Conservation (phyloP, 2,888 invertebrate species). For the Brassicogethes aeneus region DNA sequence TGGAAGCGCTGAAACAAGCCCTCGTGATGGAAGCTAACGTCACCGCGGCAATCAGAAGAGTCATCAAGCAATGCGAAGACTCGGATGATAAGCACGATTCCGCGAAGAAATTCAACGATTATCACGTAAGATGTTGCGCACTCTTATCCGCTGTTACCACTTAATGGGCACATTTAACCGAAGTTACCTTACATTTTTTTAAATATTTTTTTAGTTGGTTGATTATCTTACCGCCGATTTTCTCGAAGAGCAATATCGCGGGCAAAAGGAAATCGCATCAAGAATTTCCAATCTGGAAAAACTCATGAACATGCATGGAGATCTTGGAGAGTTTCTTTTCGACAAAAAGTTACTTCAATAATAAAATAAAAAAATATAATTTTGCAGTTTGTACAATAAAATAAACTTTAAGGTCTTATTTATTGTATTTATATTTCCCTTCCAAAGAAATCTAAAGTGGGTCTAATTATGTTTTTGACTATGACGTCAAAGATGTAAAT, state of each 20-base stretch:
- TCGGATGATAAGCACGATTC: constrained; percentile 26
- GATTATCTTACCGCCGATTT: constrained; percentile 68
- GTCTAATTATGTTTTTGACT: too few relatives aligned
- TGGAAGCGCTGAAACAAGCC: constrained; percentile 65
- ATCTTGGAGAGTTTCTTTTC: constrained; percentile 73
- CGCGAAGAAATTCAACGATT: constrained; percentile 55
- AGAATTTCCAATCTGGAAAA: constrained; percentile 70
- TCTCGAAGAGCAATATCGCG: constrained; percentile 79
- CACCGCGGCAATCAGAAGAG: constrained; percentile 61
- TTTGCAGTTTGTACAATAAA: too few relatives aligned
- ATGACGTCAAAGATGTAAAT: too few relatives aligned
- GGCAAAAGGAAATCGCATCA: constrained; percentile 75
- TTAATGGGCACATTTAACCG: too few relatives aligned
- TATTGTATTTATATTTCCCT: too few relatives aligned
- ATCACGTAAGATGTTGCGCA: constrained; percentile 79
- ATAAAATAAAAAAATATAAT: too few relatives aligned
- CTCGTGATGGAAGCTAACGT: constrained; percentile 69
- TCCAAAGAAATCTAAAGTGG: too few relatives aligned
- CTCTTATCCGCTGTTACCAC: too few relatives aligned
- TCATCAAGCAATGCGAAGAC: constrained; percentile 63
- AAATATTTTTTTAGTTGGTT: constrained; percentile 49
- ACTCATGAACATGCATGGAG: constrained; percentile 57
- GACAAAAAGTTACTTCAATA: constrained; percentile 74
- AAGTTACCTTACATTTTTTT: constrained; percentile 1
- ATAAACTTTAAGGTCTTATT: too few relatives aligned